phyloP scores from a whole-genome alignment of 2,888 invertebrate genomes.

The Cheilosia urbana region DNA sequence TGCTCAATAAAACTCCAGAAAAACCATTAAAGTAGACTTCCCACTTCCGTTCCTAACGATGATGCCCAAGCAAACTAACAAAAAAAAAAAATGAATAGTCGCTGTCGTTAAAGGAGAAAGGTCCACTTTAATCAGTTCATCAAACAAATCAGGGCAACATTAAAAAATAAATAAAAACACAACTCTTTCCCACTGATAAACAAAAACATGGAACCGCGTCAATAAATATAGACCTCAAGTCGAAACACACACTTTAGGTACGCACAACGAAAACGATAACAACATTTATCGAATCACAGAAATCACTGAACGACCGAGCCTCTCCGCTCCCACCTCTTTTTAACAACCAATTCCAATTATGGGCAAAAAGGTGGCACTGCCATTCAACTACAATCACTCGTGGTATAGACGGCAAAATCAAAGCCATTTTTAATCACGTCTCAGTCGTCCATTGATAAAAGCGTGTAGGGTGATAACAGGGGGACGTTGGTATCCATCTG shows the following conservation, averaged over 20 bases:
- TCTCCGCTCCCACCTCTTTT: not conserved
- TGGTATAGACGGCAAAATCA: not conserved
- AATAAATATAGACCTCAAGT: slow-evolving; percentile 9
- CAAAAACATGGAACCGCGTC: slow-evolving; percentile 6
- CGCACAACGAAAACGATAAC: not conserved
- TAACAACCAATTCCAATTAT: slow-evolving; percentile 1
- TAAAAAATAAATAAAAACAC: slow-evolving; percentile 1
- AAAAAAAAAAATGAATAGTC: not conserved
- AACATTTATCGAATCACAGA: not conserved
- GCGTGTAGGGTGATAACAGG: not conserved
- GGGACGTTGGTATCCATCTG: slow-evolving; percentile 27
- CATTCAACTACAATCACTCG: not conserved
- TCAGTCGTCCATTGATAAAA: slow-evolving; percentile 1
- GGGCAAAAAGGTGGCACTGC: slow-evolving; percentile 4
- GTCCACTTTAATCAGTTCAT: slow-evolving; percentile 27
- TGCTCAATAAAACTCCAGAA: slow-evolving; percentile 42
- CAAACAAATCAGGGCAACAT: slow-evolving; percentile 32
- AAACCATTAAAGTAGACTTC: slow-evolving; percentile 46
- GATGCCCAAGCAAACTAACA: not conserved
- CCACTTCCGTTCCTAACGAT: slow-evolving; percentile 29
- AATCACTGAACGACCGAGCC: not conserved
- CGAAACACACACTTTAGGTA: not conserved
- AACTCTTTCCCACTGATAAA: slow-evolving; percentile 15
- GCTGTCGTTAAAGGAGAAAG: slow-evolving; percentile 11
- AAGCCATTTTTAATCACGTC: slow-evolving; percentile 11